These are phyloP conservation scores for Heliconius ismenius DNA, from an alignment of 2,888 invertebrate genomes.

Conservation along the genomic window DNA sequence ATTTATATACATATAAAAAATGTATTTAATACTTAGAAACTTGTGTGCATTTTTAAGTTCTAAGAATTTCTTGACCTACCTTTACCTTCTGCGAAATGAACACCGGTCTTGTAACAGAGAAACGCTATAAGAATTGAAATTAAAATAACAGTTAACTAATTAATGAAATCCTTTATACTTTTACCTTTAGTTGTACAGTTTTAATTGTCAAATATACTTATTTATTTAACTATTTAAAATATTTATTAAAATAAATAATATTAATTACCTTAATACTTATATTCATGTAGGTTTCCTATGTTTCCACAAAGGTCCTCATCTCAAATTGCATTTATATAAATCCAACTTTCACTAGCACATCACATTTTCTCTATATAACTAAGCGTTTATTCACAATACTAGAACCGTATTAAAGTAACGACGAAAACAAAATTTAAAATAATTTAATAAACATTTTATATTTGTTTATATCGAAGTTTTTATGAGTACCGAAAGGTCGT, in stretches of 20 bases:
- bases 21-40: neutral
- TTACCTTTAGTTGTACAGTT: neutral
- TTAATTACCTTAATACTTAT: slow-evolving; percentile 66
- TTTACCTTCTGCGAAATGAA: slow-evolving; percentile 33
- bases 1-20: neutral
- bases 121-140: slow-evolving; percentile 29
- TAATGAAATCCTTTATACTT: slow-evolving; percentile 1
- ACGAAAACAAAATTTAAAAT: slow-evolving; percentile 18
- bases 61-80: slow-evolving; percentile 29
- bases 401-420: slow-evolving; percentile 12
- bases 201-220: neutral
- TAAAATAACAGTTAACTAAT: slow-evolving; percentile 23
- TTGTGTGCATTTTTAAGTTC: slow-evolving; percentile 10
- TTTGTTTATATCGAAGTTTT: slow-evolving; percentile 28
- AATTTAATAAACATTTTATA: slow-evolving; percentile 25
- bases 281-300: slow-evolving; percentile 70
- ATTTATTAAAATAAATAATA: neutral
- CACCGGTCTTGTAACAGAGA: slow-evolving; percentile 23
- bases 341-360: slow-evolving; percentile 67
- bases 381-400: slow-evolving; percentile 8
- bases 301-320: slow-evolving; percentile 73
- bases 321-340: slow-evolving; percentile 66
- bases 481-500: neutral
- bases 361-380: slow-evolving; percentile 50
- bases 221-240: neutral